A percentile compares a stretch with the other conserved stretches of the same genome.
phyloP scores from a whole-genome alignment of 1,140 invertebrate species.

The Notospermus geniculatus region DNA sequence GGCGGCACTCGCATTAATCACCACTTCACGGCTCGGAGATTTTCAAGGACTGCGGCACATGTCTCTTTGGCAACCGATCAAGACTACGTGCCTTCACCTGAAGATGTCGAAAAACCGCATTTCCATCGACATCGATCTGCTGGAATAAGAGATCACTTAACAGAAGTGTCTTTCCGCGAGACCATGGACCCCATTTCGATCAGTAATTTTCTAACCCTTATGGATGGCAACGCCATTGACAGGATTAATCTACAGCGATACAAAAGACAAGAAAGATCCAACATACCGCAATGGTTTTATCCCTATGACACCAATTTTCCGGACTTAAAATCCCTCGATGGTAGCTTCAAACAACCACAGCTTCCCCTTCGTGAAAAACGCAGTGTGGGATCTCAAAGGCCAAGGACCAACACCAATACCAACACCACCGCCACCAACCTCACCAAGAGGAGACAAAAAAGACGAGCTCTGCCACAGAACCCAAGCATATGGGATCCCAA shows the following conservation, averaged over 20 bases:
- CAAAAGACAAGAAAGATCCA: slow-evolving; percentile 11
- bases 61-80: slow-evolving; percentile 4
- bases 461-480: slow-evolving; percentile 5
- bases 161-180: slow-evolving; percentile 4
- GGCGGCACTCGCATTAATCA: slow-evolving; percentile 8
- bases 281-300: slow-evolving; percentile 9
- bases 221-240: slow-evolving; percentile 6
- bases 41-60: slow-evolving; percentile 10
- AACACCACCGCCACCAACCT: not conserved
- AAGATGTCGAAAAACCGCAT: slow-evolving; percentile 6
- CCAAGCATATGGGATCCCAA: slow-evolving; percentile 8
- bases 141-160: slow-evolving; percentile 8
- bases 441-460: not conserved
- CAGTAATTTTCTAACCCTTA: not conserved
- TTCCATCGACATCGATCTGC: slow-evolving; percentile 2
- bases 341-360: slow-evolving; percentile 2
- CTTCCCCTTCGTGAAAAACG: slow-evolving; percentile 6
- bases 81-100: slow-evolving; percentile 5
- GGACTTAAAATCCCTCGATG: slow-evolving; percentile 2
- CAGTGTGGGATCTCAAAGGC: slow-evolving; percentile 1
- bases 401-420: not conserved
- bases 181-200: slow-evolving; percentile 7
- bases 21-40: not conserved
- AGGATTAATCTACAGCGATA: slow-evolving; percentile 9
- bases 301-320: slow-evolving; percentile 11